Conservation (phyloP, 2,888 invertebrate species). For the Dynastes grantii region DNA sequence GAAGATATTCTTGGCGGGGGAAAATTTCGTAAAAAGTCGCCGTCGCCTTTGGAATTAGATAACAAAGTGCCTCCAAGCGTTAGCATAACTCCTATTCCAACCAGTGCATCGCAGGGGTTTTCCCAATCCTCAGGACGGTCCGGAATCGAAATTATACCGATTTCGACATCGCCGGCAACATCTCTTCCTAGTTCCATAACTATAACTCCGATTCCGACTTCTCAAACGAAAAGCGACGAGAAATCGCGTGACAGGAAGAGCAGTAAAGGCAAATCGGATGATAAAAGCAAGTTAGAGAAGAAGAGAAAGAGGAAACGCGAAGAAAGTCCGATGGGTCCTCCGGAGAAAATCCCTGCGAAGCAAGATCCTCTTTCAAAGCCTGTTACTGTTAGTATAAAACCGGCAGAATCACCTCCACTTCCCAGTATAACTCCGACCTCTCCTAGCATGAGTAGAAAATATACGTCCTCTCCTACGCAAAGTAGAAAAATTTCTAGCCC, state of each 20-base stretch:
- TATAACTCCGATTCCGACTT: slow-evolving; percentile 84
- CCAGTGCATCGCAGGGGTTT: slow-evolving; percentile 53
- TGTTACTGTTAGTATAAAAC: slow-evolving; percentile 83
- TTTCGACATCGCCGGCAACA: slow-evolving; percentile 75
- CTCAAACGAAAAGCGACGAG: slow-evolving; percentile 70
- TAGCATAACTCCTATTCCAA: slow-evolving; percentile 76
- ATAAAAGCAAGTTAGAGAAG: slow-evolving; percentile 76
- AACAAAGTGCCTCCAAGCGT: slow-evolving; percentile 77
- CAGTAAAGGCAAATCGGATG: slow-evolving; percentile 67
- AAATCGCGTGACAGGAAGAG: slow-evolving; percentile 71
- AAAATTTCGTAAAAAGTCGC: slow-evolving; percentile 74
- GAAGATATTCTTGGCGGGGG: slow-evolving; percentile 73
- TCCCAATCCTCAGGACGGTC: slow-evolving; percentile 74
- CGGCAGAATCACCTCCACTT: slow-evolving; percentile 74
- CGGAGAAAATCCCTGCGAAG: slow-evolving; percentile 85
- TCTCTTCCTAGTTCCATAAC: slow-evolving; percentile 87
- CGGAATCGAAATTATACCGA: slow-evolving; percentile 90
- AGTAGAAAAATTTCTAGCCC: slow-evolving; percentile 77
- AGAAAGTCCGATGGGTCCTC: slow-evolving; percentile 87
- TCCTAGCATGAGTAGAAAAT: slow-evolving; percentile 80
- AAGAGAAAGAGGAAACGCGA: slow-evolving; percentile 83
- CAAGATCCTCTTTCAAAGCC: slow-evolving; percentile 82
- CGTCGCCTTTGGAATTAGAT: slow-evolving; percentile 71
- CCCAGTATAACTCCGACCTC: slow-evolving; percentile 75
- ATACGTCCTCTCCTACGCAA: slow-evolving; percentile 82